Evolutionary conservation across 2,888 invertebrate species (phyloP).

Genomic region (Drosophila aldrichi): DNA sequence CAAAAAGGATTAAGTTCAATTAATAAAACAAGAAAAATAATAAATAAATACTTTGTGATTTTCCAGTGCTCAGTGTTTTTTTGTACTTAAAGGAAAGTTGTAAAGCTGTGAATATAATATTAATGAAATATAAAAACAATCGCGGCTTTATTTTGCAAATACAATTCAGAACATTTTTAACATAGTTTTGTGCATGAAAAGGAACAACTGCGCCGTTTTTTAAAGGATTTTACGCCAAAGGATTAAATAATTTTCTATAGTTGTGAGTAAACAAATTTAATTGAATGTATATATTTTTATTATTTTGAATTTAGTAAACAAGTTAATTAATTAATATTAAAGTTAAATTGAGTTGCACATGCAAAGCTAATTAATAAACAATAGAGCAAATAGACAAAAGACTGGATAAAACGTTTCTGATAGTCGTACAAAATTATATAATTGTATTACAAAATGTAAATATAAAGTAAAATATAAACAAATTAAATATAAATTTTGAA

Average conservation of each 20-base stretch:
- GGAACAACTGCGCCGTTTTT: constrained; percentile 3
- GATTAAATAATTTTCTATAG: constrained; percentile 10
- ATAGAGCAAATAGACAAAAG: not conserved
- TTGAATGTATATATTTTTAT: not conserved
- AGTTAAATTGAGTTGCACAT: not conserved
- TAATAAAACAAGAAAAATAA: not conserved
- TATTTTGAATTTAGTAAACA: not conserved
- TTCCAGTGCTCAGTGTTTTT: not conserved
- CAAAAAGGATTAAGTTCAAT: constrained; percentile 3
- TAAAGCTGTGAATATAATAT: constrained; percentile 37
- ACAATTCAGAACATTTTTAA: constrained; percentile 85
- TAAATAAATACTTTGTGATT: not conserved
- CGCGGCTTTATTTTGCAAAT: constrained; percentile 85
- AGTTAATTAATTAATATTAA: not conserved
- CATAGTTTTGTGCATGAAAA: constrained; percentile 9
- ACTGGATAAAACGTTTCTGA: not conserved
- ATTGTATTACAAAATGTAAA: not conserved
- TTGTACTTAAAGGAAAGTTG: not conserved
- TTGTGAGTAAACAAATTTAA: constrained; percentile 26
- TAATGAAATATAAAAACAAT: constrained; percentile 86
- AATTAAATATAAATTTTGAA: not conserved
- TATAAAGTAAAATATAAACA: not conserved
- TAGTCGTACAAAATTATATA: not conserved
- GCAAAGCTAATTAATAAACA: constrained; percentile 3
- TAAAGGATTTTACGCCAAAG: constrained; percentile 18